These are phyloP conservation scores for Noctua pronuba DNA, from an alignment of 2,888 invertebrate species.

Conservation along the genomic window DNA sequence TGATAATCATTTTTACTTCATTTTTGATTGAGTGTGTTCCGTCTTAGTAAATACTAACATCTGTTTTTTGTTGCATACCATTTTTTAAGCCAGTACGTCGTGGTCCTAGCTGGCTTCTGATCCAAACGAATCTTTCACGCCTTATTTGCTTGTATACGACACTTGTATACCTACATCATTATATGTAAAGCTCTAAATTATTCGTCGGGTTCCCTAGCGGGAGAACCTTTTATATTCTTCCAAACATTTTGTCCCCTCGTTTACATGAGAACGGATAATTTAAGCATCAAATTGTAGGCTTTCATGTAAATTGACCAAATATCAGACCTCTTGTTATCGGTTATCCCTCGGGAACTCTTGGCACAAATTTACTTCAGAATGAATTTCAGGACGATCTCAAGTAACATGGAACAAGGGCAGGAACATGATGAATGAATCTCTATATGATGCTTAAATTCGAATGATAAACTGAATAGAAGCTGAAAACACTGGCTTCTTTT, in stretches of 20 bases:
- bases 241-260: conserved; percentile 48
- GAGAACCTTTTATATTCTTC: conserved; percentile 27
- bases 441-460: not conserved
- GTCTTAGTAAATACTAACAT: not conserved
- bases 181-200: conserved; percentile 15
- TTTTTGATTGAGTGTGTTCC: not conserved
- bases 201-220: conserved; percentile 16
- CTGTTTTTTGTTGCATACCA: not conserved
- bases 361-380: not conserved
- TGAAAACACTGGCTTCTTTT: not conserved
- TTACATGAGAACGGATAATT: conserved; percentile 42
- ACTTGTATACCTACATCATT: conserved; percentile 7
- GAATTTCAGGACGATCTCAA: not conserved
- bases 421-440: not conserved
- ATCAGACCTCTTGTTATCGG: conserved; percentile 21
- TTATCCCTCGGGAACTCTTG: not conserved
- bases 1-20: not conserved
- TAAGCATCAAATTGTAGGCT: conserved; percentile 28
- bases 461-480: not conserved
- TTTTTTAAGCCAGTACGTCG: conserved; percentile 14
- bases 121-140: not conserved
- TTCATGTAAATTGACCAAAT: conserved; percentile 39
- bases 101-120: not conserved
- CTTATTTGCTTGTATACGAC: conserved; percentile 11
- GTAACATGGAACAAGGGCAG: not conserved